Conservation (phyloP, 2,888 invertebrate species). For the Apeira syringaria region DNA sequence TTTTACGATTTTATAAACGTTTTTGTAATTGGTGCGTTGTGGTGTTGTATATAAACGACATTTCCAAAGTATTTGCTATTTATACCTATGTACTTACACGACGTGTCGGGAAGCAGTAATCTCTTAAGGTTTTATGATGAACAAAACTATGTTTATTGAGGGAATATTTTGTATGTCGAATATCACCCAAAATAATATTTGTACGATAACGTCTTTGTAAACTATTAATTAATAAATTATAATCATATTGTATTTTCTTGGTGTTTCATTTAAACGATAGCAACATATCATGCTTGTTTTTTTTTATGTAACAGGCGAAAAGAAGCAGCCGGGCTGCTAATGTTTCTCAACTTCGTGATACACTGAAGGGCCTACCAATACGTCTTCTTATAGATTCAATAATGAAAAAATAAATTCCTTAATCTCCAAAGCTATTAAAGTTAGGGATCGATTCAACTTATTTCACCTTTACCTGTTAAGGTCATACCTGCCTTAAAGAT, state of each 20-base stretch:
- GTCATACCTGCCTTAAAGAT: too few species aligned
- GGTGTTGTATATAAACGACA: slow-evolving; percentile 60
- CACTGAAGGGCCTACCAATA: too few species aligned
- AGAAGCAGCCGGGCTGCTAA: too few species aligned
- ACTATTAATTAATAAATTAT: slow-evolving; percentile 83
- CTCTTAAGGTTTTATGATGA: slow-evolving; percentile 15
- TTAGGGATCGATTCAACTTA: too few species aligned
- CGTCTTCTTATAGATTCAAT: too few species aligned
- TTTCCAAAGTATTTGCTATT: slow-evolving; percentile 41
- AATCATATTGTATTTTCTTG: slow-evolving; percentile 70
- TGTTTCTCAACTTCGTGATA: too few species aligned
- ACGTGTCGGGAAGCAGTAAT: slow-evolving; percentile 13
- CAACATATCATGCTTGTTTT: too few species aligned
- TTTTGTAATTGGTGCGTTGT: slow-evolving; percentile 56
- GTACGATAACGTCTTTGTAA: slow-evolving; percentile 82
- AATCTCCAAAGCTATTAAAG: too few species aligned
- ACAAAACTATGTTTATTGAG: slow-evolving; percentile 22
- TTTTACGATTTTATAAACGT: slow-evolving; percentile 38
- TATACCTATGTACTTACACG: slow-evolving; percentile 44
- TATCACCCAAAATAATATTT: slow-evolving; percentile 70
- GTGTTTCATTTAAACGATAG: slow-evolving; percentile 57
- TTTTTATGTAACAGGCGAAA: too few species aligned
- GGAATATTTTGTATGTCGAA: slow-evolving; percentile 37
- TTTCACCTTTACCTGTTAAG: too few species aligned
- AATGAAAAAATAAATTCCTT: too few species aligned